Percentiles rank a stretch among this genome's conserved stretches.
Conservation (phyloP, 64 coral and sea anemone genomes). For the Astreopora myriophthalma region DNA sequence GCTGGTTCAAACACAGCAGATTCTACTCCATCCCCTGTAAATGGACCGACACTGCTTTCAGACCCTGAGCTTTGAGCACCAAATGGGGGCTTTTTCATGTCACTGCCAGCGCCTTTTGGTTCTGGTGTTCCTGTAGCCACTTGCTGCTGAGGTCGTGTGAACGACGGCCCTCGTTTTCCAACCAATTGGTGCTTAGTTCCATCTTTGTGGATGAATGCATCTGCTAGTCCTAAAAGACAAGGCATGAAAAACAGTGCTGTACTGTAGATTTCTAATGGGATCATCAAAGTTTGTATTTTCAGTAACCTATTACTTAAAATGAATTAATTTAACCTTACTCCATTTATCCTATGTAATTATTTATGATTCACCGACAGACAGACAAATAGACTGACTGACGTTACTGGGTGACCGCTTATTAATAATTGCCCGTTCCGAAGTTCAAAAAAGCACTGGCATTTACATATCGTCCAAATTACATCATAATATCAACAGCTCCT, state of each 20-base stretch:
- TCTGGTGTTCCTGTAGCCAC: neutral
- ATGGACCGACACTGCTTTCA: neutral
- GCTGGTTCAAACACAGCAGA: slow-evolving; percentile 25
- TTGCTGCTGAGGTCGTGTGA: neutral
- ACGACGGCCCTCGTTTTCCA: neutral
- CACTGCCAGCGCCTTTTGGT: neutral
- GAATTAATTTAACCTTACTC: no score
- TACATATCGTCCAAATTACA: no score
- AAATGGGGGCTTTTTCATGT: neutral
- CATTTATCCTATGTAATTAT: no score
- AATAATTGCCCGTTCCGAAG: no score
- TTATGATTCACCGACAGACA: no score
- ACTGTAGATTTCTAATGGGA: no score
- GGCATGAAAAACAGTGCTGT: neutral
- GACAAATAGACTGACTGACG: no score
- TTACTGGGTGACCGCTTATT: no score
- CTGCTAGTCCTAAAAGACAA: slow-evolving; percentile 63
- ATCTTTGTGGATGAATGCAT: slow-evolving; percentile 33
- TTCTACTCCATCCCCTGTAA: neutral
- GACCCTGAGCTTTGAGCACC: neutral
- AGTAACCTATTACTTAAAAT: no score
- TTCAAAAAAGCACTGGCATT: no score
- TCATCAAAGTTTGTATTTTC: no score
- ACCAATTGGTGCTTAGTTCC: neutral
- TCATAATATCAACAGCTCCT: no score